phyloP scores from a whole-genome alignment of 2,113 vertebrate species.

The Hipposideros armiger region DNA sequence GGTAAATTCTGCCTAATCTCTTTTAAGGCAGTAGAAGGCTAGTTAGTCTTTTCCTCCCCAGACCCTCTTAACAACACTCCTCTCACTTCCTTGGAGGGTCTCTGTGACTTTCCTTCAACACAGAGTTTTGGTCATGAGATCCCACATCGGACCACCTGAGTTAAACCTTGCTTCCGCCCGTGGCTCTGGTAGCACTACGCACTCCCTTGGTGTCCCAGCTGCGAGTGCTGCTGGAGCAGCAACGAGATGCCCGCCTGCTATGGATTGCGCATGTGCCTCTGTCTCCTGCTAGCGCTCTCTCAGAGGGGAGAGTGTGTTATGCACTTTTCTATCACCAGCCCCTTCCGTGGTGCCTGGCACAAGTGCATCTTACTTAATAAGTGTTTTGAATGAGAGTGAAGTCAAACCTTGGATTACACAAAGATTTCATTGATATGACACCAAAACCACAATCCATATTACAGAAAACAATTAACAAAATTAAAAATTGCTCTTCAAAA shows the following conservation, averaged over 20 bases:
- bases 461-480: neutral
- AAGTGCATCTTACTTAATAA: neutral
- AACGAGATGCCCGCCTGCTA: neutral
- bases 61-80: neutral
- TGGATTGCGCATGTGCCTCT: fast-evolving
- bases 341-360: neutral
- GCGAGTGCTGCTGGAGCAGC: neutral
- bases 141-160: neutral
- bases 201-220: neutral
- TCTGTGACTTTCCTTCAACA: neutral
- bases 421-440: neutral
- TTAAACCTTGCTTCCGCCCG: neutral
- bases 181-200: neutral
- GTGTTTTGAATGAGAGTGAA: neutral
- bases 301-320: neutral
- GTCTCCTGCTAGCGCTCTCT: neutral
- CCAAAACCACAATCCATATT: neutral
- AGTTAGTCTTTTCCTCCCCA: neutral
- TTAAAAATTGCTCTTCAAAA: constrained; percentile 30
- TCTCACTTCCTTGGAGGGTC: neutral
- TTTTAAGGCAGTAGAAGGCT: neutral
- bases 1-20: neutral
- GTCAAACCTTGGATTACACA: neutral
- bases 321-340: neutral
- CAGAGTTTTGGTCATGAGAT: neutral